Evolutionary conservation across 1,140 invertebrate species (phyloP).

Genomic region (Drosophila ercepeae): DNA sequence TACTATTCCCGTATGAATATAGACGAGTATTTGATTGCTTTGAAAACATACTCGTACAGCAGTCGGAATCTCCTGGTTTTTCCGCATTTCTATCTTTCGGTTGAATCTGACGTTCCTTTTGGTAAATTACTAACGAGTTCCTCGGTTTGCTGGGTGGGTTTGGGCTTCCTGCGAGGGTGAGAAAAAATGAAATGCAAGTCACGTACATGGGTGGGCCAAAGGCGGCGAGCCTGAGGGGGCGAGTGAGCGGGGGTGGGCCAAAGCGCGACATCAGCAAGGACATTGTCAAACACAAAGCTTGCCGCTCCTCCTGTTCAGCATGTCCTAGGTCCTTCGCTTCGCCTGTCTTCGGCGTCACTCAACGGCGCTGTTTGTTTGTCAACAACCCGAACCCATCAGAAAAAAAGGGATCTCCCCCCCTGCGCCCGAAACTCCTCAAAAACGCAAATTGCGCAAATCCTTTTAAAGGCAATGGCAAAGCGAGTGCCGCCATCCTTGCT

Average conservation of each 20-base stretch:
- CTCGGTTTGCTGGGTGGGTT: conserved; percentile 26
- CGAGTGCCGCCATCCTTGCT: conserved; percentile 42
- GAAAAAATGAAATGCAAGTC: conserved; percentile 76
- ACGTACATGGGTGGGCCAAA: conserved; percentile 44
- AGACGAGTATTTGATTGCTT: conserved; percentile 74
- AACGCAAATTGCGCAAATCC: conserved; percentile 78
- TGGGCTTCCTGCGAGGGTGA: neutral
- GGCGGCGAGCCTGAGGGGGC: conserved; percentile 1
- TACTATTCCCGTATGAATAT: conserved; percentile 61
- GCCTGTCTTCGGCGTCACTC: conserved; percentile 76
- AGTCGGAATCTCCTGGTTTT: conserved; percentile 14
- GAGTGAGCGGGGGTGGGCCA: conserved; percentile 9
- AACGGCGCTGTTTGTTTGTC: conserved; percentile 76
- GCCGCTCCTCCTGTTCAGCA: conserved; percentile 28
- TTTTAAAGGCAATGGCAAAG: conserved; percentile 75
- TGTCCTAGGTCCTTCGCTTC: conserved; percentile 56
- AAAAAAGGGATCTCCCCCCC: conserved; percentile 15
- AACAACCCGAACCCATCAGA: conserved; percentile 56
- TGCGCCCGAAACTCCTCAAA: conserved; percentile 10
- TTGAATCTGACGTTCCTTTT: conserved; percentile 26
- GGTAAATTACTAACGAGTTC: conserved; percentile 81
- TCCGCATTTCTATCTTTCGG: conserved; percentile 15
- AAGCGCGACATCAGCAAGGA: conserved; percentile 71
- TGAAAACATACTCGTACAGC: conserved; percentile 65
- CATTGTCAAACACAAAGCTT: conserved; percentile 79